Evolutionary conservation across 2,113 vertebrate genomes (phyloP).

Genomic region (Collichthys lucidus): DNA sequence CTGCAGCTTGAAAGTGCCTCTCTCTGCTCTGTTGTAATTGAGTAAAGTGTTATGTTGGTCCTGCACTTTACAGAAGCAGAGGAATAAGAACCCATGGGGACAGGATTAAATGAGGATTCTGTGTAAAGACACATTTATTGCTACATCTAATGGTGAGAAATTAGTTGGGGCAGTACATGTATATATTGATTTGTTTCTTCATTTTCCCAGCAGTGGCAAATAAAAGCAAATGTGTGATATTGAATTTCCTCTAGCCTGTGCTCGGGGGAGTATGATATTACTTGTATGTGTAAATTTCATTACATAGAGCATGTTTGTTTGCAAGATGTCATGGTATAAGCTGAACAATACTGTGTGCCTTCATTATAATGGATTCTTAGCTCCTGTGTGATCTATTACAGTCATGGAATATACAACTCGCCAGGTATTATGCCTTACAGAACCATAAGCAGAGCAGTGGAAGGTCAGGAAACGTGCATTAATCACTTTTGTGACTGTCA

Average conservation of each 20-base stretch:
- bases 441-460: background rate
- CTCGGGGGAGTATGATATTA: background rate
- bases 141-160: background rate
- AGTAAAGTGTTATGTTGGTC: background rate
- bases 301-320: background rate
- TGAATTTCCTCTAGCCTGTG: background rate
- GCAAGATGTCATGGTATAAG: background rate
- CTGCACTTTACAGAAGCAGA: conserved; percentile 7
- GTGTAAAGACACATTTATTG: background rate
- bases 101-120: background rate
- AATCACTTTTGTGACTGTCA: background rate
- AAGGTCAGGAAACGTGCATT: background rate
- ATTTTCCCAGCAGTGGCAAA: background rate
- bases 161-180: background rate
- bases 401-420: background rate
- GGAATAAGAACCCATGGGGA: background rate
- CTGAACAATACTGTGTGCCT: background rate
- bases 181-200: background rate
- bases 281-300: no score
- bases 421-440: background rate
- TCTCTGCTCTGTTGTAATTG: background rate
- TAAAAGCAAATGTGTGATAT: background rate
- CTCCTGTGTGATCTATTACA: background rate
- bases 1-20: conserved; percentile 11
- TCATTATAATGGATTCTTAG: background rate